Percentiles rank a stretch among this genome's conserved stretches.
These are phyloP conservation scores for Anthopleura sola DNA, from an alignment of 64 coral and sea anemone genomes.

Conservation along the genomic window DNA sequence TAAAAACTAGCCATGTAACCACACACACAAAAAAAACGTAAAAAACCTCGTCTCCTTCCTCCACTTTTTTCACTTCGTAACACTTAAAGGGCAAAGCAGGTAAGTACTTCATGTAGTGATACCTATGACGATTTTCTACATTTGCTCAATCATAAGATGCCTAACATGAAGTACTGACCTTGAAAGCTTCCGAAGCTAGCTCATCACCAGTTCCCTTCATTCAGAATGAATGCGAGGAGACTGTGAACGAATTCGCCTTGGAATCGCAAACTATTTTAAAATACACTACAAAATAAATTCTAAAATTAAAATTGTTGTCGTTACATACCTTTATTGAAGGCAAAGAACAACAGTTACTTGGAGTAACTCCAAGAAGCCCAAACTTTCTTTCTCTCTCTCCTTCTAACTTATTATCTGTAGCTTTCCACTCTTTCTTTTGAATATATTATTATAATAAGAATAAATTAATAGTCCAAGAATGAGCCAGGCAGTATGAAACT, in stretches of 20 bases:
- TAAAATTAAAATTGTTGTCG: neutral
- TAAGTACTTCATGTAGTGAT: neutral
- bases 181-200: neutral
- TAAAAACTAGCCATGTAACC: too few relatives aligned
- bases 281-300: neutral
- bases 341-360: neutral
- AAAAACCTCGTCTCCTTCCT: neutral
- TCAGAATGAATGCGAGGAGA: neutral
- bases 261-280: neutral
- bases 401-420: neutral
- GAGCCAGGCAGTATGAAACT: neutral
- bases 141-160: neutral
- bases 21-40: too few relatives aligned
- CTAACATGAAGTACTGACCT: neutral
- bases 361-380: neutral
- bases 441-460: constrained; percentile 16
- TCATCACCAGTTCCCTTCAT: neutral
- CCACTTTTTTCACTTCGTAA: neutral
- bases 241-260: neutral
- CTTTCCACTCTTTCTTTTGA: neutral
- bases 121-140: neutral
- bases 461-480: constrained; percentile 14
- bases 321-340: neutral
- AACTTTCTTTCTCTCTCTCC: neutral
- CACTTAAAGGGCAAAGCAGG: neutral